A percentile compares a stretch with the other conserved stretches of the same genome.
Conservation (phyloP, 2,797 vertebrate species). For the Gorsachius magnificus region DNA sequence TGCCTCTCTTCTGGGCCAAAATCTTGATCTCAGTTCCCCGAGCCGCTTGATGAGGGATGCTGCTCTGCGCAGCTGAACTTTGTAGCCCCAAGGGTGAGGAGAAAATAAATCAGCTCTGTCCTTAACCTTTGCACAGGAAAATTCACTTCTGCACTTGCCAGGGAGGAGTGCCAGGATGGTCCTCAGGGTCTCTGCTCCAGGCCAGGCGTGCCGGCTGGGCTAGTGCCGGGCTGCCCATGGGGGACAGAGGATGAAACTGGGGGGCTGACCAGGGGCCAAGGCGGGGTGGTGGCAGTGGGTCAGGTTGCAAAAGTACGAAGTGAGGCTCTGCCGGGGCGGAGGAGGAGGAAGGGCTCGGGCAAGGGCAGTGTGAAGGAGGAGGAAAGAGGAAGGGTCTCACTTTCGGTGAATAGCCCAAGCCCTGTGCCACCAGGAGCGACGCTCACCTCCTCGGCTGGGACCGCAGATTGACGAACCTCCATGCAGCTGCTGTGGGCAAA, state of each 20-base stretch:
- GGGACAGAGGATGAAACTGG: neutral
- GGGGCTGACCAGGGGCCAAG: neutral
- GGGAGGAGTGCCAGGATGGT: neutral
- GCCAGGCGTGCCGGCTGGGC: neutral
- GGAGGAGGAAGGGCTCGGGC: neutral
- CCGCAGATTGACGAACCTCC: accelerated
- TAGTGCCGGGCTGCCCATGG: accelerated
- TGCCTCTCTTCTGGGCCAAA: neutral
- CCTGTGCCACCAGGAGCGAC: accelerated
- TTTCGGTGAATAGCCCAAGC: neutral
- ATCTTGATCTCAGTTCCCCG: neutral
- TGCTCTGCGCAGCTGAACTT: neutral
- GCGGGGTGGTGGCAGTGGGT: neutral
- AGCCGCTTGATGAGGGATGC: accelerated
- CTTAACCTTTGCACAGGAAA: neutral
- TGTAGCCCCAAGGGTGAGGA: neutral
- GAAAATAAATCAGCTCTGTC: neutral
- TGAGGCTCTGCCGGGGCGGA: neutral
- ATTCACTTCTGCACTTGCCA: neutral
- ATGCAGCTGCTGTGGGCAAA: accelerated
- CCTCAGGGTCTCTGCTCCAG: neutral
- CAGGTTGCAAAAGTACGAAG: neutral
- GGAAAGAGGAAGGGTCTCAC: neutral
- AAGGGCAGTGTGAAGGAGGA: neutral
- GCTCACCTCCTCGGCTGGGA: neutral